phyloP scores from a whole-genome alignment of 2,888 invertebrate species.

The Pollenia griseotomentosa region DNA sequence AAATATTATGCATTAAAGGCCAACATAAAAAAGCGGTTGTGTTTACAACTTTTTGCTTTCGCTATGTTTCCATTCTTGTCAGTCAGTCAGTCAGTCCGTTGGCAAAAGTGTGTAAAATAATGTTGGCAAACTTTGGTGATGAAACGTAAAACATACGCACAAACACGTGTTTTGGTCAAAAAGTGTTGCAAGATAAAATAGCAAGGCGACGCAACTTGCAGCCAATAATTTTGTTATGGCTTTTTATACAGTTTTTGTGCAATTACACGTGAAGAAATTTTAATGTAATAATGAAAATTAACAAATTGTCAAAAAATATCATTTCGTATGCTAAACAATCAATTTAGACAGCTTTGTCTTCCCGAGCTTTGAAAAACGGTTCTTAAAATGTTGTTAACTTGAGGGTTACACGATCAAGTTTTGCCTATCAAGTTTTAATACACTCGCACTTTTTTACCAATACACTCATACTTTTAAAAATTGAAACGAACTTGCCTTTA shows the following conservation, averaged over 20 bases:
- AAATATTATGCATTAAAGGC: constrained; percentile 61
- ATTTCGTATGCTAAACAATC: too few species aligned
- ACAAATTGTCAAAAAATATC: too few species aligned
- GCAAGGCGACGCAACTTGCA: constrained; percentile 2
- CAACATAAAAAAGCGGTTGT: constrained; percentile 14
- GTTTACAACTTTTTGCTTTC: constrained; percentile 2
- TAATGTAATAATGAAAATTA: background rate
- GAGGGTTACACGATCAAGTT: too few species aligned
- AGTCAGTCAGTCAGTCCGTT: background rate
- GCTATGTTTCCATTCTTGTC: background rate
- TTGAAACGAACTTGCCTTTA: too few species aligned
- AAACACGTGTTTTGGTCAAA: constrained; percentile 22
- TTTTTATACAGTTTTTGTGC: background rate
- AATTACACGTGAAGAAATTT: background rate
- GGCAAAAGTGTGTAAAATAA: constrained; percentile 32
- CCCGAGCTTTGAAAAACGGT: too few species aligned
- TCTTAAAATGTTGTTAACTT: too few species aligned
- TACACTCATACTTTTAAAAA: too few species aligned
- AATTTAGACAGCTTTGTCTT: too few species aligned
- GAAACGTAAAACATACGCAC: constrained; percentile 39
- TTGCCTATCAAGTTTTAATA: too few species aligned
- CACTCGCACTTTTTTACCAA: too few species aligned
- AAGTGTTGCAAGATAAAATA: constrained; percentile 14
- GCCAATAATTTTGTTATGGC: constrained; percentile 6
- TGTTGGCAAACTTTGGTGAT: constrained; percentile 37